Conservation (phyloP, 2,797 vertebrate species). For the Emydoidea blandingii region DNA sequence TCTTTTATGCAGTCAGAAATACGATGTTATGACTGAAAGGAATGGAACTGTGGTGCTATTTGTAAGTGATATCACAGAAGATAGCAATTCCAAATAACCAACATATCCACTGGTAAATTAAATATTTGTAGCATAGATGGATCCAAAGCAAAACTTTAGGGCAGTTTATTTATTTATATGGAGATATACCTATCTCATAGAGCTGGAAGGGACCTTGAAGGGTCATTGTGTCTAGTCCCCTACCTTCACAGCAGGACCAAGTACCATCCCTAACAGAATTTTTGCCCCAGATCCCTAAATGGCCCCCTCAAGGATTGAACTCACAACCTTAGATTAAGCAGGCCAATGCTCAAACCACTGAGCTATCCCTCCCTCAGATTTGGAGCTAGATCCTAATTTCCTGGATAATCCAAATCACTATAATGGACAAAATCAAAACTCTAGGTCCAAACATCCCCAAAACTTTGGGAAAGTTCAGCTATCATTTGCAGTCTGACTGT, state of each 20-base stretch:
- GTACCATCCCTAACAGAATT: too few relatives aligned
- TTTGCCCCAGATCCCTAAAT: too few relatives aligned
- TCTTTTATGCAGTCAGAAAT: neutral
- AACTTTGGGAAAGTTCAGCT: neutral
- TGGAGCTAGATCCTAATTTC: neutral
- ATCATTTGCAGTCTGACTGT: neutral
- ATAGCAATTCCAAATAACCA: neutral
- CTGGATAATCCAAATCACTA: neutral
- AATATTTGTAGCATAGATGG: neutral
- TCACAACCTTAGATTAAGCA: too few relatives aligned
- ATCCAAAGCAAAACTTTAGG: neutral
- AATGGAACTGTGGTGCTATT: neutral
- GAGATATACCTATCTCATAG: too few relatives aligned
- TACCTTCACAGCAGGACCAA: too few relatives aligned
- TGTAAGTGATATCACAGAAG: neutral
- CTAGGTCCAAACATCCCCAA: slow-evolving; percentile 18
- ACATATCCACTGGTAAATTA: neutral
- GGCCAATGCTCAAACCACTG: too few relatives aligned
- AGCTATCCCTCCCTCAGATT: neutral
- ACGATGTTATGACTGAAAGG: neutral
- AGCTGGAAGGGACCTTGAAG: too few relatives aligned
- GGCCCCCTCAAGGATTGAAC: too few relatives aligned
- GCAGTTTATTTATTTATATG: neutral
- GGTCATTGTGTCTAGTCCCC: too few relatives aligned
- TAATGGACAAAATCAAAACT: slow-evolving; percentile 9